phyloP scores from a whole-genome alignment of 53 echinoderm and acorn worm species.

The Luidia sarsii region DNA sequence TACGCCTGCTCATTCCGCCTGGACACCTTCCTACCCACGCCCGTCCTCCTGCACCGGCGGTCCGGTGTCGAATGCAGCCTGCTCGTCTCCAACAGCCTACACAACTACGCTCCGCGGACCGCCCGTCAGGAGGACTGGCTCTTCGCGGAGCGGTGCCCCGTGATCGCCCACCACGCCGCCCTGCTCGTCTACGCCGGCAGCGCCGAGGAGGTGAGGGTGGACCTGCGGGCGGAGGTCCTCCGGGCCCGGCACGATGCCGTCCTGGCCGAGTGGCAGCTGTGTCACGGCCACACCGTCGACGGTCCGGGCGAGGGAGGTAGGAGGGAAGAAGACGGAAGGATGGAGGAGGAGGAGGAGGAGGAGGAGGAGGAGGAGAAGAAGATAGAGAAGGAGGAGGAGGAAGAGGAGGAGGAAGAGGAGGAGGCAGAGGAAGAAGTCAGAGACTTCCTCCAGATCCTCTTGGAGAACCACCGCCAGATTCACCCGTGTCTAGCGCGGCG shows the following conservation, averaged over 20 bases:
- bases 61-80: constrained; percentile 17
- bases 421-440: too few species aligned
- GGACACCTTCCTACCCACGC: constrained; percentile 25
- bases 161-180: constrained; percentile 7
- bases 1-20: constrained; percentile 5
- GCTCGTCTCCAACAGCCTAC: constrained; percentile 13
- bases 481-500: too few species aligned
- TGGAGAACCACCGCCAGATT: not conserved
- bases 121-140: not conserved
- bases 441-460: not conserved
- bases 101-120: not conserved
- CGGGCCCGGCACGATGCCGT: constrained; percentile 14
- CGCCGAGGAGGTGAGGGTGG: not conserved
- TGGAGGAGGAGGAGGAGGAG: too few species aligned
- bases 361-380: too few species aligned
- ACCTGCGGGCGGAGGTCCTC: constrained; percentile 17
- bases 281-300: not conserved
- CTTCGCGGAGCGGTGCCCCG: not conserved
- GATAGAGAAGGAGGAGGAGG: too few species aligned
- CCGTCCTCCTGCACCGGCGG: not conserved
- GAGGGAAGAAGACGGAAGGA: not conserved
- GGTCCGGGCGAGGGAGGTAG: not conserved
- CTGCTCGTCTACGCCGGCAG: not conserved
- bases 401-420: too few species aligned
- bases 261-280: not conserved